phyloP scores from a whole-genome alignment of 2,797 vertebrate genomes.

The Cyprinodon diabolis region DNA sequence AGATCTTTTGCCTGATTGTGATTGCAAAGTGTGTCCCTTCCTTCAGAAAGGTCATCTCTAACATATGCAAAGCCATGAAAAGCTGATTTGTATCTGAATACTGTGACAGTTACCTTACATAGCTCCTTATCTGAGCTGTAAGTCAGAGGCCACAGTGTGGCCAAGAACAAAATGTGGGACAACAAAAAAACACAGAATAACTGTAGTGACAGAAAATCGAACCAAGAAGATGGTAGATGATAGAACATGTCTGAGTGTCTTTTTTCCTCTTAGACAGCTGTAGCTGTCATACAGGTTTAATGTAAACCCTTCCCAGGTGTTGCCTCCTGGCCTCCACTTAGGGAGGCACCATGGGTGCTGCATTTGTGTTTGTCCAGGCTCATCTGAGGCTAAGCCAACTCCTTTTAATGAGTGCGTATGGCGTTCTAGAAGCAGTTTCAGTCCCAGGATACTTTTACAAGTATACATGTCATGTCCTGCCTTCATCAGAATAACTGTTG shows the following conservation, averaged over 20 bases:
- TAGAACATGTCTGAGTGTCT: slow-evolving; percentile 33
- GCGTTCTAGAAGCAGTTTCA: slow-evolving; percentile 34
- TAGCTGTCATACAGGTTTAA: slow-evolving; percentile 56
- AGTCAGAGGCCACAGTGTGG: slow-evolving; percentile 4
- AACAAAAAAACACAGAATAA: slow-evolving; percentile 40
- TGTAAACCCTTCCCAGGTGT: slow-evolving; percentile 66
- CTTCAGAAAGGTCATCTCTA: slow-evolving; percentile 53
- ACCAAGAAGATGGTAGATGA: slow-evolving; percentile 54
- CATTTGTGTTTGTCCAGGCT: slow-evolving; percentile 20
- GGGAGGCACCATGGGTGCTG: slow-evolving; percentile 16
- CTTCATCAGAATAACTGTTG: slow-evolving; percentile 38
- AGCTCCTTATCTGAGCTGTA: neutral
- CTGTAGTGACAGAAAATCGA: slow-evolving; percentile 55
- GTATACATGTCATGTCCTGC: slow-evolving; percentile 61
- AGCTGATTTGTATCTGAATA: slow-evolving; percentile 19
- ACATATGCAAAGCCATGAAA: slow-evolving; percentile 27
- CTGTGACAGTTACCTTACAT: slow-evolving; percentile 5
- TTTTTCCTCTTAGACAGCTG: slow-evolving; percentile 52
- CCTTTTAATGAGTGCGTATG: slow-evolving; percentile 18
- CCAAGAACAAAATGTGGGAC: slow-evolving; percentile 44
- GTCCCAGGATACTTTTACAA: slow-evolving; percentile 24
- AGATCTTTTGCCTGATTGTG: slow-evolving; percentile 55
- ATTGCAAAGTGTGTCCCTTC: slow-evolving; percentile 35
- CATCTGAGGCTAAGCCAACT: slow-evolving; percentile 30
- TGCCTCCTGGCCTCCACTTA: slow-evolving; percentile 54